Evolutionary conservation across 2,888 invertebrate genomes (phyloP), one percentile per base, ranked within the genome.

Genomic region (Drosophila aldrichi): DNA sequence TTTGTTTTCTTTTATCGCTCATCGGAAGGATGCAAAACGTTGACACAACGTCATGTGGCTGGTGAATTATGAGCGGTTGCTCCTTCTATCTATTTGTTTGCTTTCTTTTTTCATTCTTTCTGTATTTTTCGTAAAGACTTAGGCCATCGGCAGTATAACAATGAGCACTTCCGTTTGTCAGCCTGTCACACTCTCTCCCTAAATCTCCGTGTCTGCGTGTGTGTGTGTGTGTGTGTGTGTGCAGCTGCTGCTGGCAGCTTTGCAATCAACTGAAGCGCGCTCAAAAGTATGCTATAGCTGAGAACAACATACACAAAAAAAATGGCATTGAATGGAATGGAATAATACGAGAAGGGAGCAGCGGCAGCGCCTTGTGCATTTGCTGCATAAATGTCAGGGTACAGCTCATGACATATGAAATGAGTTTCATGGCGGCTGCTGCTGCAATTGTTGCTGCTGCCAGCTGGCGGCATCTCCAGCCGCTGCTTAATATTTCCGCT

Each of bases 401-500:
- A 78, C 60, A 82, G 71, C 71, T 77, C 85, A 84, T 77, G 78
- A 77, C 80, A 82, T 72, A 74, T 73, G 75, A 89, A 89, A 86
- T 88, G 90, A 79, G 86, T 84, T 77, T 63, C 68, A 67, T 58
- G 18, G 61, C 66, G 60, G 48, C 67, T 57, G 54, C 51, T 65
- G 56, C 67, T 68, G 66, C 51, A 44, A 36, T 48, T 79, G 71
- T 59, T 57, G 57, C 54, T 56, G 38, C 44, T 68, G 79, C 75
- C 77, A 77, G 79, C 70, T 80, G 81, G 68, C 54, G 64, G 52
- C 76, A 79, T 76, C 81, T 74, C 87, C 87, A 64, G 74, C 70
- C 69, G 65, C 80, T 89, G 78, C 75, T 86, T 89, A 86, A 86
- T 86, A 86, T 86, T 86, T 89, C 88, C 90, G 86, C 88, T 85